Evolutionary conservation across 2,888 invertebrate genomes (phyloP).

Genomic region (Spilarctia lutea): DNA sequence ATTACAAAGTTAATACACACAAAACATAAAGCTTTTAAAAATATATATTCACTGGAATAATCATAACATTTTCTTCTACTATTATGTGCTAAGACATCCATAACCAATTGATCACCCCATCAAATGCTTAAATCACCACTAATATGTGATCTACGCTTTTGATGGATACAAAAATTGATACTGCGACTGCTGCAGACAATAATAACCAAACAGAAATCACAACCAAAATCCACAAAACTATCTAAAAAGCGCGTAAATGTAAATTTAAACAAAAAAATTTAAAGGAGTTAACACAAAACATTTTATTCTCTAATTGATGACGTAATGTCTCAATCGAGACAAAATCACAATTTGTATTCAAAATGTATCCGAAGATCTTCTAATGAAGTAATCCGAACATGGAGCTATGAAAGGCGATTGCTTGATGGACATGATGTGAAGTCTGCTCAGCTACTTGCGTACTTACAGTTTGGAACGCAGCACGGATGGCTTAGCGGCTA

Average conservation of each 20-base stretch:
- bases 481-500: slow-evolving; percentile 90
- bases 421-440: slow-evolving; percentile 60
- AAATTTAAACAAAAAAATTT: not conserved
- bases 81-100: slow-evolving; percentile 81
- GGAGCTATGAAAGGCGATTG: slow-evolving; percentile 22
- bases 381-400: not conserved
- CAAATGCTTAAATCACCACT: slow-evolving; percentile 59
- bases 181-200: slow-evolving; percentile 79
- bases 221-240: slow-evolving; percentile 45
- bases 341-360: not conserved
- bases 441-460: slow-evolving; percentile 70
- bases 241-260: slow-evolving; percentile 29
- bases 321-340: not conserved
- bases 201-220: slow-evolving; percentile 77
- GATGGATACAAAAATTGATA: slow-evolving; percentile 82
- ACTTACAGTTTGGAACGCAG: slow-evolving; percentile 91
- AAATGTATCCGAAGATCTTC: slow-evolving; percentile 10
- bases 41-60: slow-evolving; percentile 9
- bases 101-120: slow-evolving; percentile 81
- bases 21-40: slow-evolving; percentile 1
- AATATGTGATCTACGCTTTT: slow-evolving; percentile 55
- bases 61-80: slow-evolving; percentile 11
- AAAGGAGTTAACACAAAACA: slow-evolving; percentile 3
- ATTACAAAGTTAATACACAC: not conserved
- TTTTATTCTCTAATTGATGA: slow-evolving; percentile 1